These are phyloP conservation scores for Meleagris gallopavo DNA, from an alignment of 2,113 vertebrate species.

Conservation along the genomic window DNA sequence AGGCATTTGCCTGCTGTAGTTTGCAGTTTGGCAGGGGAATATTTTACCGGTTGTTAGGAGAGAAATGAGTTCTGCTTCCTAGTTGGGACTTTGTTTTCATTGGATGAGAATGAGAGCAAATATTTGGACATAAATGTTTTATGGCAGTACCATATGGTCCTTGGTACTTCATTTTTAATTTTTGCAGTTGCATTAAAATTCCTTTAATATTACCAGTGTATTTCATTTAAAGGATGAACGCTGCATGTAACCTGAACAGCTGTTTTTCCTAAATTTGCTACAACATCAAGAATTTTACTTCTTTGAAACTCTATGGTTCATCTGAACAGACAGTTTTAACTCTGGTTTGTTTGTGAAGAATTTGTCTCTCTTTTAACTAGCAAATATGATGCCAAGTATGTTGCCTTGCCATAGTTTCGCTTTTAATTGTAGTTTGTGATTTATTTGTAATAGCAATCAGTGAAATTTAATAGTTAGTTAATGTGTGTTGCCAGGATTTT, in stretches of 20 bases:
- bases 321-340: not conserved
- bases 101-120: constrained; percentile 63
- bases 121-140: constrained; percentile 69
- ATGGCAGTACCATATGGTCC: constrained; percentile 64
- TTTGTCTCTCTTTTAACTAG: not conserved
- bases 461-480: not conserved
- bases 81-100: constrained; percentile 57
- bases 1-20: constrained; percentile 8
- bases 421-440: not conserved
- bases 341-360: not conserved
- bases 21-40: constrained; percentile 23
- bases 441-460: constrained; percentile 28
- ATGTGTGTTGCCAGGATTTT: not conserved
- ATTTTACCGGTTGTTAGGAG: constrained; percentile 32
- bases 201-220: constrained; percentile 50
- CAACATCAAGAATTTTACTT: not conserved
- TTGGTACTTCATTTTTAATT: constrained; percentile 61
- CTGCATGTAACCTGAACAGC: constrained; percentile 20
- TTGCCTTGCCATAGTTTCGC: not conserved
- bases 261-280: constrained; percentile 28
- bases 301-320: not conserved
- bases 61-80: constrained; percentile 57
- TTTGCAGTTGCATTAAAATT: constrained; percentile 59
- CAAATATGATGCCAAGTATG: not conserved
- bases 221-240: constrained; percentile 54